Base-by-base conservation (phyloP, 2,888 invertebrate genomes). In the Idaea aversata region DNA sequence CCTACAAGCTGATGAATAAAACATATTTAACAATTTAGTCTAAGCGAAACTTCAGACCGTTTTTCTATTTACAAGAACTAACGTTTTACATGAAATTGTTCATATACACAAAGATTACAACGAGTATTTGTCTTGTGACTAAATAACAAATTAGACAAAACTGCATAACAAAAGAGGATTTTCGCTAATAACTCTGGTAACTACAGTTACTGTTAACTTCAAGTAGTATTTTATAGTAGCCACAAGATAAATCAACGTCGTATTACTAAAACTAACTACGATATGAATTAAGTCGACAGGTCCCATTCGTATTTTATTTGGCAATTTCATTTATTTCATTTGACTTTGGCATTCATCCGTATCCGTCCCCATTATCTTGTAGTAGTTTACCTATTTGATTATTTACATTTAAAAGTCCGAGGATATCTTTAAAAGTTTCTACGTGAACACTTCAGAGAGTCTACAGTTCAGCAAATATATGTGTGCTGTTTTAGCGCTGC, bases 271-370 rank as follows among this genome's bases (percentile, higher is more conserved):
- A 16, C 82, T 86, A 87, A 69, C 86, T 90, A 90, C 84, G 91
- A 91, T 92, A 92, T 91, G 92, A 89, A 90, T 82, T 86, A 83
- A 79, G 77, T 86, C 75, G 83, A 86, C 82, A 85, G 91, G 91
- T 91, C 91, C 90, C 90, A 72, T 84, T 84, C 80, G 78, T 87
- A 70, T 79, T 47, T 77, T 80, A 79, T 87, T 91, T 91, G 91
- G 91, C 91, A 88, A 81, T 74, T 80, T 77, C 77, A 79, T 73
- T 76, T 79, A 82, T 83, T 79, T 79, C 81, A 79, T 87, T 88
- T 89, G 87, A 88, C 88, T 85, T 77, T 70, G 47, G 47, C 47
- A 10, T 47, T 47, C 47, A 47, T 47, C 47, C 47, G 47, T 47
- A 13, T 47, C 47, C 13, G 13, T 13, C 2, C 3, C 25, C 25